Evolutionary conservation across 2,797 vertebrate species (phyloP), one percentile per base, ranked within the genome.

Genomic region (Diglossa cyanea): DNA sequence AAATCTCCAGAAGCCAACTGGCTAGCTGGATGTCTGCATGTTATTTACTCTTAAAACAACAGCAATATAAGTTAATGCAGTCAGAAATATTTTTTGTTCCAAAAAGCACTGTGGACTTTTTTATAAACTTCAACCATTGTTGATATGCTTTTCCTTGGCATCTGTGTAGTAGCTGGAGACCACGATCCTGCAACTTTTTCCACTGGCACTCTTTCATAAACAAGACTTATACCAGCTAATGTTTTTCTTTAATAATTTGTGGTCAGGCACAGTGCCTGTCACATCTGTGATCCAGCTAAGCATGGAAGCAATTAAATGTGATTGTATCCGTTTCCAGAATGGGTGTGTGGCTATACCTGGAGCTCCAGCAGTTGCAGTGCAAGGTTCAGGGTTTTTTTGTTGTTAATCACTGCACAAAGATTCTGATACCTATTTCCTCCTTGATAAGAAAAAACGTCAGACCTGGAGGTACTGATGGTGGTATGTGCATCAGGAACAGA

Each of bases 161-260:
- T 92, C 24, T 74, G 10, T 58, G 12, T 55, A 78, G 78, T 91
- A 93, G 89, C 68, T 75, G 81, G 81, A 95, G 75, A 89, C 88
- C 79, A 92, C 0, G 2, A 83, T 87, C 62, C 75, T 83, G 33
- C 86, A 89, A 93, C 78, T 93, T 96, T 95, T 95, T 91, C 89
- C 84, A 91, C 50, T 94, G 88, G 84, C 84, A 87, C 18, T 55
- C 44, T 83, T 95, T 96, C 78, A 89, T 86, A 94, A 95, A 72
- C 84, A 94, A 58, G 81, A 55, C 75, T 88, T 92, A 80, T 72
- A 91, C 78, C 76, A 92, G 54, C 51, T 96, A 94, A 94, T 91
- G 16, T 95, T 96, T 95, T 91, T 78, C 44, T 92, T 94, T 75
- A 96, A 94, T 94, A 89, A 96, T 96, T 90, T 95, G 75, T 91